Evolutionary conservation across 2,797 vertebrate species (phyloP).

Genomic region (Crypturellus tataupa): DNA sequence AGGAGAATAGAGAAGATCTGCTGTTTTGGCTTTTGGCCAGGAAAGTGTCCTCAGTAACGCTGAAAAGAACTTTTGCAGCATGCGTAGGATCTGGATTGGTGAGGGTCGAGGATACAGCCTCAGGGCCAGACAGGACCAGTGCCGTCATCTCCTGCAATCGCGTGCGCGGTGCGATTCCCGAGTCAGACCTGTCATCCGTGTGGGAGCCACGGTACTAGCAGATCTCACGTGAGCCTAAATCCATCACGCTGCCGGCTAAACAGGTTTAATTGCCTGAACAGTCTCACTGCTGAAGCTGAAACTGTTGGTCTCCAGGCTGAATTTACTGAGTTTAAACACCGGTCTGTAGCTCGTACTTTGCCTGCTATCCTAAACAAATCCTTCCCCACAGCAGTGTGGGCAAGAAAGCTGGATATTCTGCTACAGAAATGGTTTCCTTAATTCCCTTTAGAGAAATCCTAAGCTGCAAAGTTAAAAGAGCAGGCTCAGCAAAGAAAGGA

Average conservation of each 20-base stretch:
- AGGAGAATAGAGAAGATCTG: background rate
- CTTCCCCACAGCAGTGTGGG: background rate
- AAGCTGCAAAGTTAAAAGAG: background rate
- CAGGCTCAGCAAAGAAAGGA: background rate
- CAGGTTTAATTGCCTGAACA: slow-evolving; percentile 13
- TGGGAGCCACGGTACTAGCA: background rate
- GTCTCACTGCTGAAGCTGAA: background rate
- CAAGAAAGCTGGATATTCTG: background rate
- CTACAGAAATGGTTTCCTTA: background rate
- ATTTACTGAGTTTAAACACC: background rate
- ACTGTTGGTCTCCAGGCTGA: background rate
- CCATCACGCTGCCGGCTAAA: background rate
- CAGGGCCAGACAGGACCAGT: background rate
- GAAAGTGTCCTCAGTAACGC: background rate
- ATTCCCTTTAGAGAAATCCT: background rate
- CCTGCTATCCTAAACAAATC: background rate
- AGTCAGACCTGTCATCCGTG: background rate
- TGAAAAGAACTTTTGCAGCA: background rate
- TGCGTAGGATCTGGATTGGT: background rate
- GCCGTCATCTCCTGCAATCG: background rate
- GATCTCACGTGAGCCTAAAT: slow-evolving; percentile 19
- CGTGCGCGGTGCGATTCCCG: background rate
- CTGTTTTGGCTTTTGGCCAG: background rate
- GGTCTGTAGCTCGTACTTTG: background rate
- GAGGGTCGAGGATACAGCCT: background rate